Base-by-base conservation (phyloP, 2,888 invertebrate genomes). In the Stomorhina lunata region DNA sequence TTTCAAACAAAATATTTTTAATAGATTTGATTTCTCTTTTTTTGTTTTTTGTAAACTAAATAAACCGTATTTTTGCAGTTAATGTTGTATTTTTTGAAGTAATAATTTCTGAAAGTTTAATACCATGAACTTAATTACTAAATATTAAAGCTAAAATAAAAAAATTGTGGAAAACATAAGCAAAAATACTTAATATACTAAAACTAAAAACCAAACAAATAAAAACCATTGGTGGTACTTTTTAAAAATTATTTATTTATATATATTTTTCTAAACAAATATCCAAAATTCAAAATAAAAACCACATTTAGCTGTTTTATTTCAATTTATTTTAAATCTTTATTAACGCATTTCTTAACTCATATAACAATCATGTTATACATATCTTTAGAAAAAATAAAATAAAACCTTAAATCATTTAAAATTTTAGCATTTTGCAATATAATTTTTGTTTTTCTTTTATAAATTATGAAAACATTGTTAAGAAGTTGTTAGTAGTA, bases 81-180 rank as follows among this genome's bases (percentile, higher is more conserved):
- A 32, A 22, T 48, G 40, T 69, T 69, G 22, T 40, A 17, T 40
- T 15, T 57, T 72, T 79, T 72, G 59, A 22, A 53, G 68, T 32
- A 57, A 32, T 72, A n/a, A n/a, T 72, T 80, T 73, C 50, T 34
- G 40, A 73, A 73, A 73, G 53, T 53, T 73, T 68, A 73, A 34
- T 73, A 68, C 73, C 80, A 73, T 73, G 73, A 73, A 73, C 80
- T 68, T 68, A 80, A 73, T 73, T 68, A 55, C 53, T 53, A 68
- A 50, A 50, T 55, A n/a, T 57, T 53, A 27, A 29, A 37, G 57
- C 4, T 25, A 10, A 25, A 34, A 20, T 29, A 34, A 43, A 40
- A 48, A 4, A 43, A 3, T 6, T n/a, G n/a, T n/a, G n/a, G n/a
- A n/a, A 15, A 15, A 48, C 6, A 25, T 27, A 53, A 63, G 22